Evolutionary conservation across 2,797 vertebrate species (phyloP).

Genomic region (Cichlasoma orientale): DNA sequence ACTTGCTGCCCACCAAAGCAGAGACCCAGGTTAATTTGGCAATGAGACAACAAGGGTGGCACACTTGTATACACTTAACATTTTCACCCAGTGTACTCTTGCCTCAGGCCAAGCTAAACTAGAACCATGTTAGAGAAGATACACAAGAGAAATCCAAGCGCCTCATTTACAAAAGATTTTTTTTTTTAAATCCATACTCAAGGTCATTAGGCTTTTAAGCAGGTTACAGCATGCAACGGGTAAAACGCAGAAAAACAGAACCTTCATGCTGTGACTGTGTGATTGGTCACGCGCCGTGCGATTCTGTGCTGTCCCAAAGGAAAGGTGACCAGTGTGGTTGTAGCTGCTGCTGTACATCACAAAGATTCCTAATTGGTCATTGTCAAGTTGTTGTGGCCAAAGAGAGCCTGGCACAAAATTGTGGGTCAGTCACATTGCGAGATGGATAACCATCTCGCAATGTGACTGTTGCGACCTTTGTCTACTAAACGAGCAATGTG

Average conservation of each 20-base stretch:
- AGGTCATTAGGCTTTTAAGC: background rate
- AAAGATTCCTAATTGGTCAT: background rate
- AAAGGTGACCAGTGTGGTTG: background rate
- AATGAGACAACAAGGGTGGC: background rate
- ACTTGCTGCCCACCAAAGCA: background rate
- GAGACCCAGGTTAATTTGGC: background rate
- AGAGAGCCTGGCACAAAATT: background rate
- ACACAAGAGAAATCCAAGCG: background rate
- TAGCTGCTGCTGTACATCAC: background rate
- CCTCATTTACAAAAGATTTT: background rate
- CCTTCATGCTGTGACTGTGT: too few species aligned
- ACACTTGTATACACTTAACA: background rate
- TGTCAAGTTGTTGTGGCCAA: too few species aligned
- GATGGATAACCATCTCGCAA: background rate
- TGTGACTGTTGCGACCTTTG: background rate
- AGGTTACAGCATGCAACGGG: background rate
- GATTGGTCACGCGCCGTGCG: background rate
- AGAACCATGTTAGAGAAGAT: background rate
- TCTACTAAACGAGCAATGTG: background rate
- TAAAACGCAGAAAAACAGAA: background rate
- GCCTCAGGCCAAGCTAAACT: constrained; percentile 7
- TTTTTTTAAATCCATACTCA: background rate
- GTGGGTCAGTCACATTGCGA: too few species aligned
- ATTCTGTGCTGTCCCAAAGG: background rate
- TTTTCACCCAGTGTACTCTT: background rate